These are phyloP conservation scores for Siniperca obscura DNA, from an alignment of 2,797 vertebrate genomes.

Conservation along the genomic window DNA sequence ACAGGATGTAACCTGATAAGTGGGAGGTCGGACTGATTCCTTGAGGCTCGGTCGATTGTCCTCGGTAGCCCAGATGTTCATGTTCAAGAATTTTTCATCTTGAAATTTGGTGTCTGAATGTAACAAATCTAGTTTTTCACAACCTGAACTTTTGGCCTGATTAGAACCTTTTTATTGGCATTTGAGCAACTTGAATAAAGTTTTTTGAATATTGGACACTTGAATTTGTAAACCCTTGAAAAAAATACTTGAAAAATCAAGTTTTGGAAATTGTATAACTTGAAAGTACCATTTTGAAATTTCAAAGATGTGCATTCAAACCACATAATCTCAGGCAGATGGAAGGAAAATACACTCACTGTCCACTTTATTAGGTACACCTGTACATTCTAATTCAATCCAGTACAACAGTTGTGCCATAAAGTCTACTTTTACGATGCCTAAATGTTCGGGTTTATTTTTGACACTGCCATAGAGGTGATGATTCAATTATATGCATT, in stretches of 20 bases:
- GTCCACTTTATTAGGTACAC: background rate
- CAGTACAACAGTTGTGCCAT: background rate
- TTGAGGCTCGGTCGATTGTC: background rate
- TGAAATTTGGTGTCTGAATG: background rate
- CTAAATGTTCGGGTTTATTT: background rate
- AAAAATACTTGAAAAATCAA: too few species aligned
- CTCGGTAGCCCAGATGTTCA: background rate
- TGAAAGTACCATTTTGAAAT: background rate
- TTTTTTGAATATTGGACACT: background rate
- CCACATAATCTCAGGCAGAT: background rate
- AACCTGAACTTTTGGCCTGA: background rate
- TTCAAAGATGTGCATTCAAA: background rate
- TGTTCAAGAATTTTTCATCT: background rate
- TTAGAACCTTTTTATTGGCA: too few species aligned
- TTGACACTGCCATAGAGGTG: background rate
- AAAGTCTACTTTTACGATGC: too few species aligned
- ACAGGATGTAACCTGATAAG: too few species aligned
- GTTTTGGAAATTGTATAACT: background rate
- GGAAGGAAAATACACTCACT: background rate
- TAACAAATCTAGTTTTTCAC: background rate
- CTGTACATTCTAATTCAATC: background rate
- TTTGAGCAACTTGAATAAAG: background rate
- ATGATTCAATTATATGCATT: background rate
- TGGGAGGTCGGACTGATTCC: background rate
- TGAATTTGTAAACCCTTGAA: background rate